phyloP scores from a whole-genome alignment of 2,113 vertebrate genomes.

The Barbus barbus region DNA sequence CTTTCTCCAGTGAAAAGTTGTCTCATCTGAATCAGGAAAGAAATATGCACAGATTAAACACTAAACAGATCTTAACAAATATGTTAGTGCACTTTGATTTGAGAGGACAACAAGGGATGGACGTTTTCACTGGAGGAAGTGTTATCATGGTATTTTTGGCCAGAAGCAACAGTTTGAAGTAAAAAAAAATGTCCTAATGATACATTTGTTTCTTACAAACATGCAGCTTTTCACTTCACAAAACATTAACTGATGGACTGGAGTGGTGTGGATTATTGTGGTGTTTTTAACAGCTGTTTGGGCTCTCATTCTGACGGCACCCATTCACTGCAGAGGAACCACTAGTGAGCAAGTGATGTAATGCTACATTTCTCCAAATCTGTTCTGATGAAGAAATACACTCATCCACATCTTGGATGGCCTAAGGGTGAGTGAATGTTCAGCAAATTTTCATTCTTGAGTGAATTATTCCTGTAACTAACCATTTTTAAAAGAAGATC shows the following conservation, averaged over 20 bases:
- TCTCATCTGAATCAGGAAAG: too few species aligned
- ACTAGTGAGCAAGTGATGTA: background rate
- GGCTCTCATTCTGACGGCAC: background rate
- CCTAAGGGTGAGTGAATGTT: background rate
- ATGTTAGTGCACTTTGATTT: too few species aligned
- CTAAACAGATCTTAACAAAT: too few species aligned
- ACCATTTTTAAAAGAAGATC: slow-evolving; percentile 96
- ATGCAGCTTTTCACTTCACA: too few species aligned
- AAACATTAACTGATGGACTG: background rate
- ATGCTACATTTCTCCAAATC: background rate
- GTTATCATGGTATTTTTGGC: too few species aligned
- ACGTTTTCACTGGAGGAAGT: too few species aligned
- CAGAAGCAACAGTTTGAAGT: too few species aligned
- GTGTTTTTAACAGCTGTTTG: background rate
- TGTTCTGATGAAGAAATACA: background rate
- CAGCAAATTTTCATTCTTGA: background rate
- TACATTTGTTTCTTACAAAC: too few species aligned
- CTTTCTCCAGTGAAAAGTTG: background rate
- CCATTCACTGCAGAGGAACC: background rate
- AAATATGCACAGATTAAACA: too few species aligned
- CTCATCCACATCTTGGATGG: background rate
- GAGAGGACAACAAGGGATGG: too few species aligned
- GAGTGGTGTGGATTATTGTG: background rate
- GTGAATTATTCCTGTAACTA: slow-evolving; percentile 20
- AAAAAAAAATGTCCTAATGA: too few species aligned